Evolutionary conservation across 2,797 vertebrate species (phyloP).

Genomic region (Hybognathus amarus): DNA sequence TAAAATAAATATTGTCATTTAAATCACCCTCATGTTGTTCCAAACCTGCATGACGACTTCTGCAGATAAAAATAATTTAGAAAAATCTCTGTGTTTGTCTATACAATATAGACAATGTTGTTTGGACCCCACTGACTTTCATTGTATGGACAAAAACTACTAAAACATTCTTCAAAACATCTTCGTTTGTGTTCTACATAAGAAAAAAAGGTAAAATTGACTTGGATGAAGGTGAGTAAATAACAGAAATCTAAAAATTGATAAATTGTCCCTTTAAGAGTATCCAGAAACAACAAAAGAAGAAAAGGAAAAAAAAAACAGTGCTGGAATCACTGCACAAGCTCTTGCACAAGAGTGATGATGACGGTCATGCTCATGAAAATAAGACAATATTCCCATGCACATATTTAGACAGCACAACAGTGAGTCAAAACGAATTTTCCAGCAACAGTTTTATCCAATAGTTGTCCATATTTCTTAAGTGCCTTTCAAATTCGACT

Average conservation of each 20-base stretch:
- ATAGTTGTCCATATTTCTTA: constrained; percentile 10
- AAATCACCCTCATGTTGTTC: neutral
- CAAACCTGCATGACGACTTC: neutral
- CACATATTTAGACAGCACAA: neutral
- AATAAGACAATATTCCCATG: neutral
- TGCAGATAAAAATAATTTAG: neutral
- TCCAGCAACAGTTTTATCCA: constrained; percentile 31
- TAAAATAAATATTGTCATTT: neutral
- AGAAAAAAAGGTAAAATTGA: neutral
- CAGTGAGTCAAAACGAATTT: neutral
- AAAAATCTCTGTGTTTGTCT: neutral
- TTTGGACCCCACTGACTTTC: neutral
- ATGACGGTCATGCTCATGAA: neutral
- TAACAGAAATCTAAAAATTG: too few relatives aligned
- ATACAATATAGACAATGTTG: neutral
- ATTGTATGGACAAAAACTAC: neutral
- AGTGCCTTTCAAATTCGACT: constrained; percentile 15
- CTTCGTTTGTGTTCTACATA: neutral
- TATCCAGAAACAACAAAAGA: neutral
- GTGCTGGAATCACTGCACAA: neutral
- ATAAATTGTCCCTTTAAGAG: neutral
- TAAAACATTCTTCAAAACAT: neutral
- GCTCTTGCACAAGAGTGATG: neutral
- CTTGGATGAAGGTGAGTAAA: neutral
- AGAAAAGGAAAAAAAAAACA: neutral